Evolutionary conservation across 2,888 invertebrate species (phyloP).

Genomic region (Spialia ferax): DNA sequence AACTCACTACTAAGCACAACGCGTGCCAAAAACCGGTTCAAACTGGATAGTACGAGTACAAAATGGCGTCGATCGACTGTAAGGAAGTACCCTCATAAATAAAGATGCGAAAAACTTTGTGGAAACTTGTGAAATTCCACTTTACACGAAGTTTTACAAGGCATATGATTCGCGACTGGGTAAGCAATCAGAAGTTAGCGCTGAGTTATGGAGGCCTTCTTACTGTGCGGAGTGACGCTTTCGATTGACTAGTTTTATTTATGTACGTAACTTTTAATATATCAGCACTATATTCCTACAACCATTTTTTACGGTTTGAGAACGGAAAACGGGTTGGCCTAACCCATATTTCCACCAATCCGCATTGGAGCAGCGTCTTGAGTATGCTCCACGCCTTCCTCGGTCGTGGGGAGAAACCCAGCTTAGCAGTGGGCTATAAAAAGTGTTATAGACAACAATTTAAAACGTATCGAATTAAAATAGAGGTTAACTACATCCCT

Average conservation of each 20-base stretch:
- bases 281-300: not conserved
- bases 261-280: not conserved
- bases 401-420: too few relatives aligned
- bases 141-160: conserved; percentile 58
- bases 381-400: too few relatives aligned
- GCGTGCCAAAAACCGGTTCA: conserved; percentile 26
- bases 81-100: conserved; percentile 73
- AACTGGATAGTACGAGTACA: conserved; percentile 15
- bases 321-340: too few relatives aligned
- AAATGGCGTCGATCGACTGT: conserved; percentile 59
- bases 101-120: conserved; percentile 58
- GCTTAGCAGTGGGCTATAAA: too few relatives aligned
- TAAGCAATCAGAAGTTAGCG: conserved; percentile 73
- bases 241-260: not conserved
- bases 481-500: too few relatives aligned
- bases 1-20: conserved; percentile 17
- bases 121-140: conserved; percentile 57
- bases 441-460: too few relatives aligned
- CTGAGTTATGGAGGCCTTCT: conserved; percentile 32
- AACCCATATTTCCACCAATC: too few relatives aligned
- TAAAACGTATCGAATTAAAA: too few relatives aligned
- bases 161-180: conserved; percentile 69
- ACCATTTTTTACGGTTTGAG: too few relatives aligned
- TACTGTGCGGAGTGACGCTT: not conserved
- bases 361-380: too few relatives aligned